Percentiles rank a stretch among this genome's conserved stretches.
Evolutionary conservation across 2,113 vertebrate species (phyloP).

Genomic region (Phalacrocorax pelagicus): DNA sequence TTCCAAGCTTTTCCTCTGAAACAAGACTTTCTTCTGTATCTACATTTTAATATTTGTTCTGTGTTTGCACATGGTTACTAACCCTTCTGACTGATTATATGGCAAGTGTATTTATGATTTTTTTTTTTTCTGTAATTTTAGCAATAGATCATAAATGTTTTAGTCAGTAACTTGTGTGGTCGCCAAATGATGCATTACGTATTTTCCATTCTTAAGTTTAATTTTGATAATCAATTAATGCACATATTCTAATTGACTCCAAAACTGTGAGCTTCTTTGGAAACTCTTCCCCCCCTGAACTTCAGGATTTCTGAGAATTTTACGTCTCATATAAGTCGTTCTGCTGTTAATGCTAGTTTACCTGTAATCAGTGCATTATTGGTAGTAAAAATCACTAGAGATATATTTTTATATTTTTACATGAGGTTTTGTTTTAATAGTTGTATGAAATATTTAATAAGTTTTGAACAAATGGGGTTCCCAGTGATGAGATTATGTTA

Average conservation of each 20-base stretch:
- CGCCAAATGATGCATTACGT: neutral
- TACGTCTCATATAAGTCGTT: neutral
- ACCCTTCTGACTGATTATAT: neutral
- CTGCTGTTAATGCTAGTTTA: neutral
- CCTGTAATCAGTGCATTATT: neutral
- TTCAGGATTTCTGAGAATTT: neutral
- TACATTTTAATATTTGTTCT: neutral
- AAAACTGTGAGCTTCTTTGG: neutral
- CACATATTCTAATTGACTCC: neutral
- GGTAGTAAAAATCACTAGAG: neutral
- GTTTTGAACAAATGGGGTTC: neutral
- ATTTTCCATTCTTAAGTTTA: neutral
- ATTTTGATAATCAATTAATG: neutral
- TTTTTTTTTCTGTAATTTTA: neutral
- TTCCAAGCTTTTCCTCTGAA: neutral
- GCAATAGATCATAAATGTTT: neutral
- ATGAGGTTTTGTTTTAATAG: neutral
- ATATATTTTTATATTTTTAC: neutral
- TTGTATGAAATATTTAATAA: neutral
- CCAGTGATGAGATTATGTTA: neutral
- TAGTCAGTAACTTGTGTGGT: neutral
- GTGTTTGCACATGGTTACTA: neutral
- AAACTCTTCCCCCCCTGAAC: rapidly evolving
- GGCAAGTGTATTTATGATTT: neutral
- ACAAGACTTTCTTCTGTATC: neutral